Conservation (phyloP, 2,113 vertebrate species). For the Saccopteryx bilineata region DNA sequence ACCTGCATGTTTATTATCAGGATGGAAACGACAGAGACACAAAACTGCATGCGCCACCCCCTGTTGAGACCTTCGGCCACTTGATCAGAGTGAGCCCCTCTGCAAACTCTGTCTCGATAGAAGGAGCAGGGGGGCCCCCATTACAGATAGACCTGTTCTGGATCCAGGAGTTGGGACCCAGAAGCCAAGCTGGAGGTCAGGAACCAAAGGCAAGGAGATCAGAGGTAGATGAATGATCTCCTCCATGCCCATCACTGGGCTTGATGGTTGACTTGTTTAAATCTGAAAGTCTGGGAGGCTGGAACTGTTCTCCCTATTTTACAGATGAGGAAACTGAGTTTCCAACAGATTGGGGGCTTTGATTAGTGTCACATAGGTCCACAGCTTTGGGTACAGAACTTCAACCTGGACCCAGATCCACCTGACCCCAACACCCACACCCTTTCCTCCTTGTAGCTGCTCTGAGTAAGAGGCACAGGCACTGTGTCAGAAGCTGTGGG, state of each 20-base stretch:
- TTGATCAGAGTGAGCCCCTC: neutral
- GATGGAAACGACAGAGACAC: slow-evolving; percentile 67
- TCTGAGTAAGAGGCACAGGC: slow-evolving; percentile 11
- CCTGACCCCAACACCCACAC: neutral
- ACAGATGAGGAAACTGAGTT: neutral
- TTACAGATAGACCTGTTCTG: neutral
- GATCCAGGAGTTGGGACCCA: neutral
- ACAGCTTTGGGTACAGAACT: neutral
- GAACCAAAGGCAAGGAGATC: neutral
- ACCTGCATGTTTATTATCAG: slow-evolving; percentile 19
- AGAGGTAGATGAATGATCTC: neutral
- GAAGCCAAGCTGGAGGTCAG: neutral
- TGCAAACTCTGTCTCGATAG: neutral
- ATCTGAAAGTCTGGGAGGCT: neutral
- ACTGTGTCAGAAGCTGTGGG: neutral
- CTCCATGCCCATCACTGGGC: neutral
- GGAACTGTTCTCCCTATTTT: neutral
- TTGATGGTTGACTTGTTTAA: neutral
- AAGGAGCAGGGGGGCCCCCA: neutral
- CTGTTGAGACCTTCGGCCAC: neutral
- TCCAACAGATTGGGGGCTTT: neutral
- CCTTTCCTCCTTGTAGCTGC: neutral
- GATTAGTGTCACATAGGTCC: neutral
- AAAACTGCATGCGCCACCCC: neutral
- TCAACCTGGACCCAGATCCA: neutral